Base-by-base conservation (phyloP, 2,888 invertebrate genomes). In the Lasioglossum calceatum region DNA sequence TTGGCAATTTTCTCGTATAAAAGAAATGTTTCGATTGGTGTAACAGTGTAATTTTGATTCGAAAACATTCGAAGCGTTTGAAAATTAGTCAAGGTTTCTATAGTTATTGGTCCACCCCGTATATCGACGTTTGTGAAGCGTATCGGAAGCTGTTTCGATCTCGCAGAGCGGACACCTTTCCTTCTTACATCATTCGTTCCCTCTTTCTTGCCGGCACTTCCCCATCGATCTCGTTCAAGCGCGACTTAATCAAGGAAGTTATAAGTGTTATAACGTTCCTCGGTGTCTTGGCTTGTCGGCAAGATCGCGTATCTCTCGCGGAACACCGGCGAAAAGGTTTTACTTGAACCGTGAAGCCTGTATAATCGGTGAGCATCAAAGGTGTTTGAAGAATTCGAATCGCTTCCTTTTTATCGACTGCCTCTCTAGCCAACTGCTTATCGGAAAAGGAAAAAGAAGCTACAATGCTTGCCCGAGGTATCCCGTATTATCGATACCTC, bases 211-310 rank as follows among this genome's bases (percentile, higher is more conserved):
- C 36, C 64, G 36, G 19, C 47, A 72, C 61, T 36, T 23, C 42
- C 27, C 58, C 70, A 58, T 85, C 79, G 72, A n/a, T 78, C 64
- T 79, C 82, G 19, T 72, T 47, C 44, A 72, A 73, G 70, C 64
- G 64, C 36, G 54, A 67, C 76, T 85, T 82, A 72, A 76, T 82
- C 72, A 79, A 79, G 39, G 54, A 76, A 79, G 76, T 77, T 76
- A 79, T 73, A 79, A 77, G 71, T 27, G 75, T 64, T 39, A 42
- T 27, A 73, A 67, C 76, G 71, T 64, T 61, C 64, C 36, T 36
- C 36, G 47, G 67, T 10, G 23, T 42, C 42, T 50, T 50, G 16
- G 23, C 61, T 44, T 54, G 39, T 3, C 42, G 27, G 44, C 47
- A 19, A 61, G 50, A 76, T 77, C 74, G 32, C 42, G n/a, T 77